These are phyloP conservation scores for Anadara kagoshimensis DNA, from an alignment of 1,140 invertebrate genomes.

Conservation along the genomic window DNA sequence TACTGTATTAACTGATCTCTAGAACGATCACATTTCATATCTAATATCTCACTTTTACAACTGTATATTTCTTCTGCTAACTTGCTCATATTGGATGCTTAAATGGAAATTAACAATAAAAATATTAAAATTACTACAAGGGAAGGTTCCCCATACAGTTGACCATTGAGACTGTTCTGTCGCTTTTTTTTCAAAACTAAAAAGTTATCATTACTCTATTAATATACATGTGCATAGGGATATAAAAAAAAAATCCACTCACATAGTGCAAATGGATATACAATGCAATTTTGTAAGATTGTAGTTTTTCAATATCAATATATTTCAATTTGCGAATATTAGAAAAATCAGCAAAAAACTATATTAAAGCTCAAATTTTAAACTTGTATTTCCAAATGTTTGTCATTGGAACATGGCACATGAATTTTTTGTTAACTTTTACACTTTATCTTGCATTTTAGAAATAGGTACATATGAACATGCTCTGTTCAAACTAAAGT, in stretches of 20 bases:
- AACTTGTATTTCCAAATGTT: too few species aligned
- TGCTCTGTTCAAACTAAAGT: too few species aligned
- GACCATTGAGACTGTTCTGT: too few species aligned
- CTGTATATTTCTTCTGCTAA: conserved; percentile 63
- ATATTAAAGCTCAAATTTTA: conserved; percentile 85
- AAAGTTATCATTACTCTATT: too few species aligned
- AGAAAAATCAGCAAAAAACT: background rate
- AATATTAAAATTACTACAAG: background rate
- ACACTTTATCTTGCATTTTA: conserved; percentile 78
- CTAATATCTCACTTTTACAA: conserved; percentile 73
- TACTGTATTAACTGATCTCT: conserved; percentile 74
- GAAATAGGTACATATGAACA: too few species aligned
- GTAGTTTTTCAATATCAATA: background rate
- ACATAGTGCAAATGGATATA: too few species aligned
- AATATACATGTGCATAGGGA: too few species aligned
- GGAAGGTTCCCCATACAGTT: too few species aligned
- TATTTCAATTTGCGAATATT: background rate
- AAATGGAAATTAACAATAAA: conserved; percentile 60
- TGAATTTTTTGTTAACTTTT: too few species aligned
- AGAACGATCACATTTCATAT: conserved; percentile 58
- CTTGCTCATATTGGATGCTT: conserved; percentile 42
- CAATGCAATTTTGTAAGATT: background rate
- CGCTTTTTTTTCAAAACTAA: too few species aligned
- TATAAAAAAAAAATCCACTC: too few species aligned
- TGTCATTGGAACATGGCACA: too few species aligned